Conservation (phyloP, 2,113 vertebrate genomes). For the Sinocyclocheilus grahami region DNA sequence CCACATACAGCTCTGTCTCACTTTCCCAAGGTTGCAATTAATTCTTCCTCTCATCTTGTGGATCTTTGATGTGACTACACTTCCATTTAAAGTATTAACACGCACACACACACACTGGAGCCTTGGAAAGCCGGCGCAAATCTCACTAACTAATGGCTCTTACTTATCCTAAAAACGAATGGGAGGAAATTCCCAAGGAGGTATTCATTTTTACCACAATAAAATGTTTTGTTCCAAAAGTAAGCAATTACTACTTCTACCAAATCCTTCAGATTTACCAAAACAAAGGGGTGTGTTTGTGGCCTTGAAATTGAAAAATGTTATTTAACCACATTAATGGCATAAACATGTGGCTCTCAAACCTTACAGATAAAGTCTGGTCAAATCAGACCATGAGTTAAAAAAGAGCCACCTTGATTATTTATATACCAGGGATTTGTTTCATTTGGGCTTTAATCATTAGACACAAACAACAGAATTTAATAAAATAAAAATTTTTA, state of each 20-base stretch:
- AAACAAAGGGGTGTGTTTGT: not conserved
- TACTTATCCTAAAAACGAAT: too few relatives aligned
- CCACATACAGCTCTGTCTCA: too few relatives aligned
- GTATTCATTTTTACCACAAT: conserved; percentile 26
- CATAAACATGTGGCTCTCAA: not conserved
- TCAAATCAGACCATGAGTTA: not conserved
- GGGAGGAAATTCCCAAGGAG: too few relatives aligned
- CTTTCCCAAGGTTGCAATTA: too few relatives aligned
- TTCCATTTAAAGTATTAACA: too few relatives aligned
- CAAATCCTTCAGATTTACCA: not conserved
- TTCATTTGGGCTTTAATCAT: too few relatives aligned
- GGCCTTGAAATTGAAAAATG: not conserved
- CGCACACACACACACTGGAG: too few relatives aligned
- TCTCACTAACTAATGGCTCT: too few relatives aligned
- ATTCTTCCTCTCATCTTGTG: too few relatives aligned
- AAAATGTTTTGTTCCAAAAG: conserved; percentile 5
- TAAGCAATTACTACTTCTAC: not conserved
- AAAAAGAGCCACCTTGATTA: not conserved
- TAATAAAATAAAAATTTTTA: not conserved
- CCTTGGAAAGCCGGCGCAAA: too few relatives aligned
- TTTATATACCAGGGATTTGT: not conserved
- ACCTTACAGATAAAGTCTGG: not conserved
- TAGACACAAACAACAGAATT: not conserved
- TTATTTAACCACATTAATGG: conserved; percentile 8
- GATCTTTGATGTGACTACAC: too few relatives aligned